Evolutionary conservation across 1,140 invertebrate genomes (phyloP).

Genomic region (Neodiprion fabricii): DNA sequence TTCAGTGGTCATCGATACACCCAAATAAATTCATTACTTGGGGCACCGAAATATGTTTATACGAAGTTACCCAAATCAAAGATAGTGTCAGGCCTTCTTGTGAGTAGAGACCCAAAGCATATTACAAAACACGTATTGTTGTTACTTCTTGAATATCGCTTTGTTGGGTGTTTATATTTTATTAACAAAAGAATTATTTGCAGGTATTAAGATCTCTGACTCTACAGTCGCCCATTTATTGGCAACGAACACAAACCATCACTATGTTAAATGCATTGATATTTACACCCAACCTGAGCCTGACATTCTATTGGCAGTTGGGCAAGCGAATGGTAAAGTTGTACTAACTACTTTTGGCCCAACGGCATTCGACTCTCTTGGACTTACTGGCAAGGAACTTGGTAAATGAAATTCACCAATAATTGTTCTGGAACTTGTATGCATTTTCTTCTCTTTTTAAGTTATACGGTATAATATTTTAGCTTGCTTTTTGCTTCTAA

Average conservation of each 20-base stretch:
- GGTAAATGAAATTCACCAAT: slow-evolving; percentile 61
- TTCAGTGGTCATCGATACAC: slow-evolving; percentile 81
- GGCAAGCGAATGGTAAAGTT: slow-evolving; percentile 86
- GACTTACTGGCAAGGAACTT: slow-evolving; percentile 78
- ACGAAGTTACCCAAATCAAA: slow-evolving; percentile 73
- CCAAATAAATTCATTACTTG: slow-evolving; percentile 84
- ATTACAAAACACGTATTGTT: slow-evolving; percentile 25
- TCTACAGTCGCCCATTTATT: slow-evolving; percentile 71
- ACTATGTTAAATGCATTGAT: slow-evolving; percentile 80
- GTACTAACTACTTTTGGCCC: slow-evolving; percentile 80
- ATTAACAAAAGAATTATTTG: slow-evolving; percentile 30
- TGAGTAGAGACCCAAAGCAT: slow-evolving; percentile 48
- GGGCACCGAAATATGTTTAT: slow-evolving; percentile 84
- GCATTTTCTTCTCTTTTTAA: background rate
- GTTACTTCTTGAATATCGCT: slow-evolving; percentile 6
- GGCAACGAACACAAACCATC: slow-evolving; percentile 70
- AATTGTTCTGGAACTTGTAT: slow-evolving; percentile 10
- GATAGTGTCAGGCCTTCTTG: slow-evolving; percentile 66
- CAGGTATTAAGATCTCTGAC: slow-evolving; percentile 73
- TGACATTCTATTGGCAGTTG: slow-evolving; percentile 83
- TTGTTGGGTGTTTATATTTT: background rate
- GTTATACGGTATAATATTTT: background rate
- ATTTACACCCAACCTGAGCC: slow-evolving; percentile 75
- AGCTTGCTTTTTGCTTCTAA: slow-evolving; percentile 19
- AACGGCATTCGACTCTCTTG: slow-evolving; percentile 69